Evolutionary conservation across 1,140 invertebrate genomes (phyloP).

Genomic region (Drosophila erecta): DNA sequence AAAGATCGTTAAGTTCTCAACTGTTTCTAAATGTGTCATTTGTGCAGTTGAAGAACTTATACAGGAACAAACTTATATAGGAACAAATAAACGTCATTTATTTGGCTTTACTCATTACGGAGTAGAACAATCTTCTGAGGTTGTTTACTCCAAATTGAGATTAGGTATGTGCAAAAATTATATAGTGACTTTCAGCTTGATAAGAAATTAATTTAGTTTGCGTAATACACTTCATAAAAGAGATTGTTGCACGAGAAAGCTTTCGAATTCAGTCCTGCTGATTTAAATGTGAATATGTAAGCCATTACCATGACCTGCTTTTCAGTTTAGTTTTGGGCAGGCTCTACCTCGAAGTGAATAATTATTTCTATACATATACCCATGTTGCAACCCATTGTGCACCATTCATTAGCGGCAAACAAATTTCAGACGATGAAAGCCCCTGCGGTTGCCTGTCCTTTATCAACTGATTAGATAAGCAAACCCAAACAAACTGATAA

Average conservation of each 20-base stretch:
- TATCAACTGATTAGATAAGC: conserved; percentile 57
- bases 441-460: conserved; percentile 32
- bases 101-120: neutral
- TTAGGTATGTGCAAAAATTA: conserved; percentile 20
- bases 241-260: neutral
- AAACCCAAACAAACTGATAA: conserved; percentile 69
- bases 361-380: neutral
- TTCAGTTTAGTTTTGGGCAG: conserved; percentile 10
- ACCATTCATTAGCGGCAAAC: conserved; percentile 43
- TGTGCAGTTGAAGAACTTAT: neutral
- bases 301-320: conserved; percentile 38
- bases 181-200: neutral
- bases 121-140: neutral
- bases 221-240: neutral
- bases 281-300: neutral
- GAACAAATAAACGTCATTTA: too few relatives aligned
- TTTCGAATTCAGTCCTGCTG: neutral
- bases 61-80: too few relatives aligned
- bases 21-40: neutral
- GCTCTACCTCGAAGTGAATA: conserved; percentile 1
- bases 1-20: conserved; percentile 5
- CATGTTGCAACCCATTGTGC: conserved; percentile 34
- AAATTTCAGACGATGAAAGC: conserved; percentile 20
- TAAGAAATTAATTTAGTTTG: neutral
- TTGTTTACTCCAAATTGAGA: conserved; percentile 24